These are phyloP conservation scores for Lordiphosa collinella DNA, from an alignment of 1,140 invertebrate species.

Conservation along the genomic window DNA sequence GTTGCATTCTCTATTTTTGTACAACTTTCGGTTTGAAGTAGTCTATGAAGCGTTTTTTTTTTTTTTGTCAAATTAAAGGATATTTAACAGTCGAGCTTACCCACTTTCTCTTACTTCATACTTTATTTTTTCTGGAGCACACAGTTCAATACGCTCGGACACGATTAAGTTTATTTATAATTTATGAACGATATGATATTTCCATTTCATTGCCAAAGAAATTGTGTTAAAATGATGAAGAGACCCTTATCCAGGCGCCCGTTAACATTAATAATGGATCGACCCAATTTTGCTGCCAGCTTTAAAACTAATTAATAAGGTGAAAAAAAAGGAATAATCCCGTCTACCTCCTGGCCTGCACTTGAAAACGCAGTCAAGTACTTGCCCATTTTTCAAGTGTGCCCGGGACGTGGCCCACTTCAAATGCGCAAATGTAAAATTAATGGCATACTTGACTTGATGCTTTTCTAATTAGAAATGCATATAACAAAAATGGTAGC, in stretches of 20 bases:
- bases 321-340: neutral
- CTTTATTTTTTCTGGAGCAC: too few species aligned
- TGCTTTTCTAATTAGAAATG: slow-evolving; percentile 60
- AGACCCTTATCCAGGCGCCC: slow-evolving; percentile 6
- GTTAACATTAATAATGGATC: slow-evolving; percentile 22
- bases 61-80: too few species aligned
- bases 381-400: slow-evolving; percentile 40
- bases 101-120: too few species aligned
- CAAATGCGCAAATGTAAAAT: slow-evolving; percentile 64
- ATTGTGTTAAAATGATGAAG: slow-evolving; percentile 60
- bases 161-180: slow-evolving; percentile 70
- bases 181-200: slow-evolving; percentile 55
- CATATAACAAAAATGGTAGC: slow-evolving; percentile 56
- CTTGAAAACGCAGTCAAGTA: slow-evolving; percentile 17
- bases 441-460: slow-evolving; percentile 64
- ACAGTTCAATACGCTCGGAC: slow-evolving; percentile 64
- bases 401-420: slow-evolving; percentile 33
- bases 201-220: slow-evolving; percentile 49
- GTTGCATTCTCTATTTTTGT: too few species aligned
- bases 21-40: too few species aligned
- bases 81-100: too few species aligned
- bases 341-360: neutral
- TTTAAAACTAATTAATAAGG: slow-evolving; percentile 44
- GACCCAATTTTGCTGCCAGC: slow-evolving; percentile 34
- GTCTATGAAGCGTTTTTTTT: too few species aligned